Base-by-base conservation (phyloP, 2,888 invertebrate genomes). In the Sinhomidia bicolor region DNA sequence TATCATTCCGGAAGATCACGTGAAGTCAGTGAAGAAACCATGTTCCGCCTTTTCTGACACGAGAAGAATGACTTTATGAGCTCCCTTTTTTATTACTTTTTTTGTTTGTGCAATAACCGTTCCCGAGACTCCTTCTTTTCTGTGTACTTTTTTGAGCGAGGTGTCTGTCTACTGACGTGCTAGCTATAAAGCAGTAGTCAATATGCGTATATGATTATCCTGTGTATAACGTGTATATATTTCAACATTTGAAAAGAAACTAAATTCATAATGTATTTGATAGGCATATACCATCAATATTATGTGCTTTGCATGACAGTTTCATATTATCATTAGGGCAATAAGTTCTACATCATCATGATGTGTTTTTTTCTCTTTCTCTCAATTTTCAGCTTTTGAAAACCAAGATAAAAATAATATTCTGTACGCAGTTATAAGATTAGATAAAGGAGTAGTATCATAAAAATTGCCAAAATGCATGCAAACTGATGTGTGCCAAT, bases 51-150 rank as follows among this genome's bases (percentile, higher is more conserved):
- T n/a, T 12, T 62, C 54, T 62, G 23, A 80, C 80, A 62, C 23
- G 23, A 62, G 44, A 80, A 60, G 41, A 78, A 78, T 57, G 54
- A 57, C 78, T 78, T 57, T 78, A 78, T 78, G 54, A 17, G 57
- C 17, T 78, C n/a, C 20, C n/a, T 54, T 74, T 68, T 68, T 74
- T 36, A 54, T 78, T 57, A 54, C 23, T 51, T 36, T 51, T 36
- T 44, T 57, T 57, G 54, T 51, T 23, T 51, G 17, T 78, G 78
- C 36, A 76, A 76, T 51, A 76, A 76, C 76, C 76, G 26, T 76
- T 76, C 26, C 29, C 9, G 5, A 9, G 36, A 36, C 36, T 36
- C 9, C 36, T 36, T 6, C 36, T 36, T 4, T 9, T 36, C 4
- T 36, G 9, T 36, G 9, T 4, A 6, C 36, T 6, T 9, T 36